Evolutionary conservation across 2,113 vertebrate genomes (phyloP), one percentile per base, ranked within the genome.

Genomic region (Paracanthobrama guichenoti): DNA sequence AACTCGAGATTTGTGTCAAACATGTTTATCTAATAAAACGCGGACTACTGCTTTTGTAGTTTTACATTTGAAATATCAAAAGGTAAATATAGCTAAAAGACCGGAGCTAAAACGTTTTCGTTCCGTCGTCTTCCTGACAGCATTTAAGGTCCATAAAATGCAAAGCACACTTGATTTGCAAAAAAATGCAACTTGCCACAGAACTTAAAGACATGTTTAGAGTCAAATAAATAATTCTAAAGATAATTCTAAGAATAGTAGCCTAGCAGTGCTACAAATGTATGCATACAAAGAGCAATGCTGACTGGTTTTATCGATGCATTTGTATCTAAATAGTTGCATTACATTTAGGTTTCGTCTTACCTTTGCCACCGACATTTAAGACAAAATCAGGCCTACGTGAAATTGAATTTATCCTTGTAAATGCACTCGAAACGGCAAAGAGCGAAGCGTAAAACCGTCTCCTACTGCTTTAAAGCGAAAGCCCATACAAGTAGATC

Each of bases 401-500:
- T 31, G 59, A 81, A 76, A 39, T n/a, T 0, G 8, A 85, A 44
- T 39, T 39, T 24, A n/a, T 81, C 76, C 82, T 62, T 59, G 42
- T 31, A 66, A 81, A 46, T 59, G 72, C 76, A 53, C 22, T 48
- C 75, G 89, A 85, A 74, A 81, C 66, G 31, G 39, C n/a, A 79
- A 84, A 75, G 24, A 85, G 31, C 48, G 82, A 10, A 3, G 8
- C 24, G 13, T 42, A 31, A 12, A 26, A 79, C 48, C 81, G 66
- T 16, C 81, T 91, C 89, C 86, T 92, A 91, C 88, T 92, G 90
- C 91, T 88, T 85, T 87, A 86, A 81, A 46, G 26, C 80, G 31
- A 84, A 81, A 80, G 55, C 82, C 76, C 24, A 60, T 79, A 18
- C 46, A 26, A 50, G 46, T 39, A 53, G 62, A 24, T 14, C 66